Evolutionary conservation across 2,113 vertebrate species (phyloP).

Genomic region (Junco hyemalis): DNA sequence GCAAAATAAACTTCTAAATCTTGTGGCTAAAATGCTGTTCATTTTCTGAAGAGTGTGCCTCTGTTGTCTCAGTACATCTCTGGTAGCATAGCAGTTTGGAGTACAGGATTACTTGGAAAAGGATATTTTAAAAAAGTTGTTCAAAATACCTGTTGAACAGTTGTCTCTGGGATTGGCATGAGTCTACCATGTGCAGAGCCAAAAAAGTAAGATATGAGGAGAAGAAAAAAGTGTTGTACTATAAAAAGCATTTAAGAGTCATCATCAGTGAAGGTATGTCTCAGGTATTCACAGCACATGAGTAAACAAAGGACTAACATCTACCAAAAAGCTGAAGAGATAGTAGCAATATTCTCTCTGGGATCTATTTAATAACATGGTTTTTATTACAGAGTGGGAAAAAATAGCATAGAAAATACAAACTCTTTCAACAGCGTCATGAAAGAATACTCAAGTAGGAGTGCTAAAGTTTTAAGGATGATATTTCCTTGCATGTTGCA

Average conservation of each 20-base stretch:
- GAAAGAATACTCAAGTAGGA: not conserved
- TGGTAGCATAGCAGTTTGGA: not conserved
- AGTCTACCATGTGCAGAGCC: not conserved
- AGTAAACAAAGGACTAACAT: not conserved
- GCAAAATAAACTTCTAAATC: not conserved
- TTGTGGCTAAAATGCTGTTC: not conserved
- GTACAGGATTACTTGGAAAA: not conserved
- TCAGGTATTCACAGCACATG: not conserved
- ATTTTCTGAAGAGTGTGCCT: not conserved
- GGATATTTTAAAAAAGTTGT: not conserved
- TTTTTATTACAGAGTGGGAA: not conserved
- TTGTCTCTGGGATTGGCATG: not conserved
- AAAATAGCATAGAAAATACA: not conserved
- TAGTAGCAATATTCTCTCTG: not conserved
- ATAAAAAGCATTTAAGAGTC: not conserved
- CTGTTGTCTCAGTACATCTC: fast-evolving
- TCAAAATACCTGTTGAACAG: not conserved
- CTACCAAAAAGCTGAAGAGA: not conserved
- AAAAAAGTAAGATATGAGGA: not conserved
- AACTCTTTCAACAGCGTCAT: fast-evolving
- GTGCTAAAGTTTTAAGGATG: not conserved
- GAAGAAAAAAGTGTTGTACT: not conserved
- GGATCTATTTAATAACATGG: not conserved
- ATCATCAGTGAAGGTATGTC: not conserved
- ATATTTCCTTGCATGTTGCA: not conserved